Conservation (phyloP, 2,888 invertebrate genomes). For the Diploptera punctata region DNA sequence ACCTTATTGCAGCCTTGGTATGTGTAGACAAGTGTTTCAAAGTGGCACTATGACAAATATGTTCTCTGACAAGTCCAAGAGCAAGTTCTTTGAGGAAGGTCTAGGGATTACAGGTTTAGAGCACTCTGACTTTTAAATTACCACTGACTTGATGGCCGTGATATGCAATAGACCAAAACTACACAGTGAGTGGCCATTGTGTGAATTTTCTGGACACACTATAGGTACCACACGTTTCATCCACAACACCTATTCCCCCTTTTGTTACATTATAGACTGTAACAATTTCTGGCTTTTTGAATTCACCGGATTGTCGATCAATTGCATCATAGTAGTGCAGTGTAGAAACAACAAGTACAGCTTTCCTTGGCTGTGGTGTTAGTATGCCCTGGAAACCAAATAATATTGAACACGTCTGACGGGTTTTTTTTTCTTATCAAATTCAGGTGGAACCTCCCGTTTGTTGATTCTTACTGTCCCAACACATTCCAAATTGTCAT, state of each 20-base stretch:
- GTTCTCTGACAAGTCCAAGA: too few species aligned
- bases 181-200: too few species aligned
- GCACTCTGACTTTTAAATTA: too few species aligned
- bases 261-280: neutral
- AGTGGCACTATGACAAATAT: too few species aligned
- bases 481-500: neutral
- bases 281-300: conserved; percentile 39
- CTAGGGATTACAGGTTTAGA: too few species aligned
- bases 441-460: neutral
- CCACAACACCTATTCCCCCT: neutral
- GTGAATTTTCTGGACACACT: too few species aligned
- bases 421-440: neutral
- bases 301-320: conserved; percentile 38
- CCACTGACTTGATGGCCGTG: too few species aligned
- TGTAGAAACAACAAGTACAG: neutral
- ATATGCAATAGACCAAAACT: too few species aligned
- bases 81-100: too few species aligned
- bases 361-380: neutral
- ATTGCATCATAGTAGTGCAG: conserved; percentile 39
- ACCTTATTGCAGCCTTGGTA: too few species aligned
- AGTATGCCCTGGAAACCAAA: neutral
- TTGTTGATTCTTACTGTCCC: neutral
- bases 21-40: too few species aligned
- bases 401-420: neutral
- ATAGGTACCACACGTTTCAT: neutral